Percentiles rank a stretch among this genome's conserved stretches.
Evolutionary conservation across 2,888 invertebrate species (phyloP).

Genomic region (Eupsilia transversa): DNA sequence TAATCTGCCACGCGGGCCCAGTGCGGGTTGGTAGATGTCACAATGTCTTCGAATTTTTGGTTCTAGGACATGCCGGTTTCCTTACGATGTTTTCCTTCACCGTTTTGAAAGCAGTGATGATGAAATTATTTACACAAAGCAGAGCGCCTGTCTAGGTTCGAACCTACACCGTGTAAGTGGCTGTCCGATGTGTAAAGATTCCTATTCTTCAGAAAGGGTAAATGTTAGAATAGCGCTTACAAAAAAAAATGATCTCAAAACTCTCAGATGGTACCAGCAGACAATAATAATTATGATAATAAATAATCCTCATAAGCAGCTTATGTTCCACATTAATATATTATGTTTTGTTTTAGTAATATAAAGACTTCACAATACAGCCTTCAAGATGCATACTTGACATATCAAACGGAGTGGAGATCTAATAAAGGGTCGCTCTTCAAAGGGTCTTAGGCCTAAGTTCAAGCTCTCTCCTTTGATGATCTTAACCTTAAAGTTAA

Average conservation of each 20-base stretch:
- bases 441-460: conserved; percentile 39
- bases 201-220: too few relatives aligned
- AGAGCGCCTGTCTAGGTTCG: too few relatives aligned
- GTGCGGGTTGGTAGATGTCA: too few relatives aligned
- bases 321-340: conserved; percentile 15
- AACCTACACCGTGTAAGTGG: too few relatives aligned
- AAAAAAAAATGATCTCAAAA: background rate
- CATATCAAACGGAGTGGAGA: conserved; percentile 44
- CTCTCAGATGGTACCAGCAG: background rate
- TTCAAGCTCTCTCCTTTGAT: conserved; percentile 50
- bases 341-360: background rate
- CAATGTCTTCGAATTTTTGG: too few relatives aligned
- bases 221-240: background rate
- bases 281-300: background rate
- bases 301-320: background rate
- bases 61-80: too few relatives aligned
- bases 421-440: conserved; percentile 53
- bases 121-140: too few relatives aligned
- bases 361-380: conserved; percentile 9
- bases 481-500: conserved; percentile 34
- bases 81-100: too few relatives aligned
- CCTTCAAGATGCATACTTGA: conserved; percentile 35
- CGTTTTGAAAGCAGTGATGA: too few relatives aligned
- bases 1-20: too few relatives aligned
- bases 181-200: too few relatives aligned